Evolutionary conservation across 1,140 invertebrate species (phyloP).

Genomic region (Grapholita molesta): DNA sequence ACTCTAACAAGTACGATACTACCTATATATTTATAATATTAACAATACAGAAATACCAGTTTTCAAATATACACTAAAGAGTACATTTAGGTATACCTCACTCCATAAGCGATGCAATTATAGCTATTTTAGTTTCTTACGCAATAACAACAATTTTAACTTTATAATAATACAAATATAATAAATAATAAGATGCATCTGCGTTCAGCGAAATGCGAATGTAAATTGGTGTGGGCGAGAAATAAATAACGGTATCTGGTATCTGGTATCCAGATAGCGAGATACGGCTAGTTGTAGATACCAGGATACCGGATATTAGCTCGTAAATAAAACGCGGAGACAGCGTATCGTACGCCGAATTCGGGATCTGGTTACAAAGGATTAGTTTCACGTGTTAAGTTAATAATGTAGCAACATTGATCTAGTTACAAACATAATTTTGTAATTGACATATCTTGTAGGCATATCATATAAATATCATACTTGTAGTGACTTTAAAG

Average conservation of each 20-base stretch:
- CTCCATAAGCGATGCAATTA: too few species aligned
- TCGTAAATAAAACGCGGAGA: constrained; percentile 56
- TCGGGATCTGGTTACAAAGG: constrained; percentile 40
- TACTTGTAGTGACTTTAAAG: too few species aligned
- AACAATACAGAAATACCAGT: too few species aligned
- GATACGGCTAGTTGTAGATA: constrained; percentile 39
- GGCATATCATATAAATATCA: too few species aligned
- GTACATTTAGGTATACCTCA: too few species aligned
- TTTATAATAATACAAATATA: background rate
- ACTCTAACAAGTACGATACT: too few species aligned
- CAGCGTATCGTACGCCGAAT: constrained; percentile 38
- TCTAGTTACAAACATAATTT: too few species aligned
- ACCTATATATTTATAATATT: too few species aligned
- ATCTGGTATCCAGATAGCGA: constrained; percentile 50
- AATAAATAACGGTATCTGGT: constrained; percentile 45
- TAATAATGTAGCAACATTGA: too few species aligned
- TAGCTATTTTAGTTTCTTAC: background rate
- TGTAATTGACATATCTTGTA: too few species aligned
- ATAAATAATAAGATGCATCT: background rate
- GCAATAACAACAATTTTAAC: background rate
- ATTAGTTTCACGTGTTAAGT: background rate
- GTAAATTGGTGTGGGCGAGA: constrained; percentile 18
- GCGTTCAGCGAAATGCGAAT: background rate
- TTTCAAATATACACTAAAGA: too few species aligned
- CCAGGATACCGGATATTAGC: constrained; percentile 43